A percentile compares a stretch with the other conserved stretches of the same genome.
phyloP scores from a whole-genome alignment of 2,797 vertebrate genomes.

The Acipenser ruthenus region DNA sequence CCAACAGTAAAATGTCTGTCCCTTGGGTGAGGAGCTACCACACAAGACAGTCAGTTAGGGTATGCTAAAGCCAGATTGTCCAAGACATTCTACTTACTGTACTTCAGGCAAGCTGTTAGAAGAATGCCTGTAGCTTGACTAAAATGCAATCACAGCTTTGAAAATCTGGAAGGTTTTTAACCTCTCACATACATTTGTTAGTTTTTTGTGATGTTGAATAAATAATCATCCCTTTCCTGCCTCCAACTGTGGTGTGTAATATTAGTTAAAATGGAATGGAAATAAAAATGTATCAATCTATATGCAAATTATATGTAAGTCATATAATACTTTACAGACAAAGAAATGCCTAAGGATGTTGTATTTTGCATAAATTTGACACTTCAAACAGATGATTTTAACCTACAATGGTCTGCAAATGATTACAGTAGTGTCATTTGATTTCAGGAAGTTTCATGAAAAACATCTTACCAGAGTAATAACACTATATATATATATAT shows the following conservation, averaged over 20 bases:
- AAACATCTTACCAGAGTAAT: too few species aligned
- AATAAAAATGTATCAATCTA: slow-evolving; percentile 22
- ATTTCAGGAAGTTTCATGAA: not conserved
- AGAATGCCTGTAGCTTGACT: too few species aligned
- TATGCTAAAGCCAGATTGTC: too few species aligned
- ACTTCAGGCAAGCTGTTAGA: too few species aligned
- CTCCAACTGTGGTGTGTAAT: slow-evolving; percentile 22
- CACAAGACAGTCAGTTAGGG: too few species aligned
- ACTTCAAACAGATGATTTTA: not conserved
- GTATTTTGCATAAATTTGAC: slow-evolving; percentile 1
- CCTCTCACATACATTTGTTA: slow-evolving; percentile 13
- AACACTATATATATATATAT: too few species aligned
- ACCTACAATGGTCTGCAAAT: not conserved
- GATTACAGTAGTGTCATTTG: not conserved
- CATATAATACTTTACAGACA: not conserved
- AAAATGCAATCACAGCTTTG: too few species aligned
- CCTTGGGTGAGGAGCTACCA: too few species aligned
- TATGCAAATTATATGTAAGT: slow-evolving; percentile 21
- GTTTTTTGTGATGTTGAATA: slow-evolving; percentile 30
- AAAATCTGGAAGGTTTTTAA: too few species aligned
- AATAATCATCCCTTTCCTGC: slow-evolving; percentile 27
- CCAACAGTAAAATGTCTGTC: too few species aligned
- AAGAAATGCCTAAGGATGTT: slow-evolving; percentile 4
- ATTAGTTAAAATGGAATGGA: slow-evolving; percentile 18
- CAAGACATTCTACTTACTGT: too few species aligned